phyloP scores from a whole-genome alignment of 2,797 vertebrate genomes.

The Sebastes itinus region DNA sequence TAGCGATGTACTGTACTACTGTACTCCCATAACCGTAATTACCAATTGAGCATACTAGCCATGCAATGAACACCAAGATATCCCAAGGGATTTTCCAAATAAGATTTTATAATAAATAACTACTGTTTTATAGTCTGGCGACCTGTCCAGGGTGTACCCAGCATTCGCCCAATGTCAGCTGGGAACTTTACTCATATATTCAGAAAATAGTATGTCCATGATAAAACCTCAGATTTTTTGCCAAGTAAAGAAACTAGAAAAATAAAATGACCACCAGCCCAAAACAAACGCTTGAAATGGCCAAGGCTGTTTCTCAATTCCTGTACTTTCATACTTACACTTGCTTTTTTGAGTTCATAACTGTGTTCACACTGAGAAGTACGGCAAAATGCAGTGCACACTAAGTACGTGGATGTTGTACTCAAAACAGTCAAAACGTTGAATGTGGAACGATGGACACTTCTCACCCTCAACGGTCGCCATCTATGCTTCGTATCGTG shows the following conservation, averaged over 20 bases:
- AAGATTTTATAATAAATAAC: neutral
- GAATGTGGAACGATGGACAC: no score
- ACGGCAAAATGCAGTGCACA: no score
- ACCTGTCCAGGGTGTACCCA: no score
- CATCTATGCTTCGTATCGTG: no score
- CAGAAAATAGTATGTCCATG: neutral
- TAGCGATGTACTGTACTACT: neutral
- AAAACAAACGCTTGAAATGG: neutral
- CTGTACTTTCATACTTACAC: accelerated
- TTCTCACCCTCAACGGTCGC: no score
- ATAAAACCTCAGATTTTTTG: neutral
- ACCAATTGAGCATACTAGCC: neutral
- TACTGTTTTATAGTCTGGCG: neutral
- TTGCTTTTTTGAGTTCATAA: no score
- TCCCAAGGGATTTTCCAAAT: neutral
- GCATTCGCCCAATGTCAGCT: no score
- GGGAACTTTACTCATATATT: neutral
- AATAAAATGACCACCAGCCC: neutral
- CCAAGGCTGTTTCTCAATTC: no score
- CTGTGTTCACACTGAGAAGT: no score
- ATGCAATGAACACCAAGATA: neutral
- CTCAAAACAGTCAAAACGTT: no score
- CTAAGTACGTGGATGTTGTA: no score
- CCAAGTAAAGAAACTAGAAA: neutral
- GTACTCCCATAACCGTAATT: neutral